Evolutionary conservation across 2,888 invertebrate species (phyloP).

Genomic region (Pollenia griseotomentosa): DNA sequence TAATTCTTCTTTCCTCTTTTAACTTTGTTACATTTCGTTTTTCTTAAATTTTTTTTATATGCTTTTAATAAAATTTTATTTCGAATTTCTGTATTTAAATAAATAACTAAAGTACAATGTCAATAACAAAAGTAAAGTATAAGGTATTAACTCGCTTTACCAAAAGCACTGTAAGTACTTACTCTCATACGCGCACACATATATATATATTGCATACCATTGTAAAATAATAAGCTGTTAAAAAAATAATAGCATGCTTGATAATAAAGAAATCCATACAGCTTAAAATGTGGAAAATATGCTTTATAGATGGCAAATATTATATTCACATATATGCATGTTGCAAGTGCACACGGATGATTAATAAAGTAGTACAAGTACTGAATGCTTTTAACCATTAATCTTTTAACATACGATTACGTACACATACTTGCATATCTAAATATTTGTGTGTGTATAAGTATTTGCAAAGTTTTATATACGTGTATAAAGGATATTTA

Average conservation of each 20-base stretch:
- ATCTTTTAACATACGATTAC: neutral
- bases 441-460: too few species aligned
- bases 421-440: conserved; percentile 34
- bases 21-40: too few species aligned
- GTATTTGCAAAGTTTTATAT: too few species aligned
- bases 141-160: conserved; percentile 6
- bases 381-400: neutral
- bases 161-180: neutral
- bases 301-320: conserved; percentile 15
- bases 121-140: conserved; percentile 9
- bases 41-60: too few species aligned
- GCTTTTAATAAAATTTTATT: too few species aligned
- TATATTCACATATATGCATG: neutral
- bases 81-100: too few species aligned
- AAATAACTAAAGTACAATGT: neutral
- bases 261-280: conserved; percentile 1
- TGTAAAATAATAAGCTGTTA: conserved; percentile 16
- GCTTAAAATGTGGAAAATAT: conserved; percentile 46
- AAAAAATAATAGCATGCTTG: neutral
- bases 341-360: neutral
- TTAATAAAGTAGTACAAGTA: conserved; percentile 4
- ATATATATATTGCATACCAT: neutral
- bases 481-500: too few species aligned
- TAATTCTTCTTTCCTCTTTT: too few species aligned
- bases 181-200: neutral